Evolutionary conservation across 2,797 vertebrate genomes (phyloP).

Genomic region (Thunnus albacares): DNA sequence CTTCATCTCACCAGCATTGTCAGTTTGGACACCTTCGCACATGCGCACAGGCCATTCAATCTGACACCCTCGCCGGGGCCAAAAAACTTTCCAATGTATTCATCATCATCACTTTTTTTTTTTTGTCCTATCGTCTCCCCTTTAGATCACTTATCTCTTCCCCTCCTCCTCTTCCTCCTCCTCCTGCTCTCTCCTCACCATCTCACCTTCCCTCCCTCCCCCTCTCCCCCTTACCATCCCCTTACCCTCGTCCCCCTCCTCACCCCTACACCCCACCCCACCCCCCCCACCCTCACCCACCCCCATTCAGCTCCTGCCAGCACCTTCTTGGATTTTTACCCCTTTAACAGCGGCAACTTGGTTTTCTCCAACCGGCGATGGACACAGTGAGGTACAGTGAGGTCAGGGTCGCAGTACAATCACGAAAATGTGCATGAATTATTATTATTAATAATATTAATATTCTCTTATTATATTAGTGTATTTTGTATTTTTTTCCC

Average conservation of each 20-base stretch:
- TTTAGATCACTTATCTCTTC: constrained; percentile 95
- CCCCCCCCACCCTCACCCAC: constrained; percentile 40
- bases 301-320: constrained; percentile 77
- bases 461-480: constrained; percentile 1
- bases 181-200: constrained; percentile 79
- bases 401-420: constrained; percentile 83
- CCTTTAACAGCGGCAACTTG: constrained; percentile 90
- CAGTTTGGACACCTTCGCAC: constrained; percentile 99
- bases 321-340: constrained; percentile 83
- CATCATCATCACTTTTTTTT: constrained; percentile 94
- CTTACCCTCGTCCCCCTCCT: constrained; percentile 52
- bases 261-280: constrained; percentile 45
- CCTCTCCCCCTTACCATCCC: constrained; percentile 45
- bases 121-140: constrained; percentile 93
- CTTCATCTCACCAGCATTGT: constrained; percentile 99
- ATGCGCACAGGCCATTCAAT: constrained; percentile 99
- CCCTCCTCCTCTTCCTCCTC: constrained; percentile 88
- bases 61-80: constrained; percentile 99
- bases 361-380: constrained; percentile 83
- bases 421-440: not conserved
- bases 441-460: not conserved
- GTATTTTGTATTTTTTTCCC: not conserved
- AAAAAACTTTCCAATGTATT: constrained; percentile 99
- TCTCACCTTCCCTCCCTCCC: constrained; percentile 69
- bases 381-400: constrained; percentile 81